These are phyloP conservation scores for Phocoena sinus DNA, from an alignment of 2,113 vertebrate species.

Conservation along the genomic window DNA sequence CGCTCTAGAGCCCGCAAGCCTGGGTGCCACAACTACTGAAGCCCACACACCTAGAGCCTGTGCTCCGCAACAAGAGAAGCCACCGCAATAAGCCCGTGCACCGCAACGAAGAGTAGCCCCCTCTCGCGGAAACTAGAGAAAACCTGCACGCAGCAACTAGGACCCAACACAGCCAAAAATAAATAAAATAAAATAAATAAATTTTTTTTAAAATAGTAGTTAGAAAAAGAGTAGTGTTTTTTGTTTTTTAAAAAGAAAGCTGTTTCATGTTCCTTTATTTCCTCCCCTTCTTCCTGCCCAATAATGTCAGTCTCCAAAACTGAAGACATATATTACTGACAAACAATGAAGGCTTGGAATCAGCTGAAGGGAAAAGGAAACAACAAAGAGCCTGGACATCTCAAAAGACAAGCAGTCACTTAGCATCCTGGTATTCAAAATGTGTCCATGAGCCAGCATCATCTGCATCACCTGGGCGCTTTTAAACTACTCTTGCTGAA, in stretches of 20 bases:
- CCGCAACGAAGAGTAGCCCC: too few relatives aligned
- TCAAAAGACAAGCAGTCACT: background rate
- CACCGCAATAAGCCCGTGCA: too few relatives aligned
- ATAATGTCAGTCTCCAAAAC: background rate
- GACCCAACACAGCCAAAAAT: too few relatives aligned
- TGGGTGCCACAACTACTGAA: too few relatives aligned
- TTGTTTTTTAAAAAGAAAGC: background rate
- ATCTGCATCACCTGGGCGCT: background rate
- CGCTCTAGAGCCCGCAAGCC: too few relatives aligned
- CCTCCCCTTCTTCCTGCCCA: background rate
- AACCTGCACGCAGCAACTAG: too few relatives aligned
- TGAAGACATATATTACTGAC: background rate
- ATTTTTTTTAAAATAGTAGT: too few relatives aligned
- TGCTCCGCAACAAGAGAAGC: too few relatives aligned
- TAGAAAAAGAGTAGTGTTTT: too few relatives aligned
- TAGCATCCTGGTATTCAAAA: background rate
- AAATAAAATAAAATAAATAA: too few relatives aligned
- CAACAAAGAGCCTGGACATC: background rate
- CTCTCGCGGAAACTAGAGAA: too few relatives aligned
- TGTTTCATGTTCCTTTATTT: background rate
- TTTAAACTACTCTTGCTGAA: background rate
- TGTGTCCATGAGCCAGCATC: background rate
- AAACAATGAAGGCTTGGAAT: background rate
- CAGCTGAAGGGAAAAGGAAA: background rate
- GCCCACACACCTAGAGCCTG: too few relatives aligned